Evolutionary conservation across 2,113 vertebrate species (phyloP).

Genomic region (Xiphias gladius): DNA sequence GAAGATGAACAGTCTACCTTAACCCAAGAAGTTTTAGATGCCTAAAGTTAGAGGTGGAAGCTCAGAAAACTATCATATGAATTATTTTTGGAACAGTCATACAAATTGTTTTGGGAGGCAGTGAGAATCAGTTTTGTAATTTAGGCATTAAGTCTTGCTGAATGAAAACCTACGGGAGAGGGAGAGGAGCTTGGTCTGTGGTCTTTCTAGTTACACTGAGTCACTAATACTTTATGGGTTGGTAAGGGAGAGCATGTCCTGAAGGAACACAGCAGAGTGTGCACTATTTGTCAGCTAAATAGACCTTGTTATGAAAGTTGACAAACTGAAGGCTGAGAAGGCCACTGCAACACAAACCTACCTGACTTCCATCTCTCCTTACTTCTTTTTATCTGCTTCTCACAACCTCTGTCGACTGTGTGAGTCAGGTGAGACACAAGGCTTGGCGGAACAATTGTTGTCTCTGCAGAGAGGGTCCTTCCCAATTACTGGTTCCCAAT

Average conservation of each 20-base stretch:
- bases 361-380: not conserved
- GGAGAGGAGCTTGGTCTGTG: not conserved
- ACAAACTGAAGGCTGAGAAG: not conserved
- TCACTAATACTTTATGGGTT: not conserved
- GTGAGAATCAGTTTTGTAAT: not conserved
- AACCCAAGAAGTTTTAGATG: not conserved
- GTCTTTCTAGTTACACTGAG: conserved; percentile 8
- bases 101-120: not conserved
- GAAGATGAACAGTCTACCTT: not conserved
- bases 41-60: not conserved
- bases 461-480: not conserved
- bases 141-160: not conserved
- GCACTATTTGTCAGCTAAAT: not conserved
- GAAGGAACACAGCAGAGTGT: not conserved
- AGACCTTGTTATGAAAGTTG: not conserved
- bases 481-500: not conserved
- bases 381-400: not conserved
- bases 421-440: not conserved
- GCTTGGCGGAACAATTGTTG: not conserved
- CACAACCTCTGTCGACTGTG: not conserved
- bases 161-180: not conserved
- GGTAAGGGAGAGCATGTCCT: not conserved
- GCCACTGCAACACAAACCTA: not conserved
- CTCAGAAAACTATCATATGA: not conserved
- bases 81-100: not conserved